Percentiles rank a stretch among this genome's conserved stretches.
Evolutionary conservation across 1,140 invertebrate species (phyloP).

Genomic region (Sycophaga agraensis): DNA sequence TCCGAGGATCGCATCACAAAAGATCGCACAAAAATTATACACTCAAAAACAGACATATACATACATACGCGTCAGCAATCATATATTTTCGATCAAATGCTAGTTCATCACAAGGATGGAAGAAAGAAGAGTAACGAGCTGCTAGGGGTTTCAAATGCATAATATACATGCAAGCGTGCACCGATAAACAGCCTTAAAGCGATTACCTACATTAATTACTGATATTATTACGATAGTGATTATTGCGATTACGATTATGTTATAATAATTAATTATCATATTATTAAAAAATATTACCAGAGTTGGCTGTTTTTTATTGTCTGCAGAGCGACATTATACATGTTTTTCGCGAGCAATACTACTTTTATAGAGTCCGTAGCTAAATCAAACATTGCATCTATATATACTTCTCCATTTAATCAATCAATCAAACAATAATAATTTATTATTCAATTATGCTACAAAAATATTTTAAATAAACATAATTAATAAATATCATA

Average conservation of each 20-base stretch:
- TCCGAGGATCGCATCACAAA: background rate
- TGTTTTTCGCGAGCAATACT: background rate
- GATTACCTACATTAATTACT: constrained; percentile 21
- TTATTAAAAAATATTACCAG: constrained; percentile 9
- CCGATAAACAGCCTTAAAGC: constrained; percentile 8
- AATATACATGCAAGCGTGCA: too few species aligned
- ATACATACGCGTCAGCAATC: background rate
- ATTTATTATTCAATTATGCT: too few species aligned
- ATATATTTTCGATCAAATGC: background rate
- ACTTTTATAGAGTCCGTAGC: background rate
- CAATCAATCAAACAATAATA: too few species aligned
- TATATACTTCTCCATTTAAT: too few species aligned
- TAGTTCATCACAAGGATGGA: background rate
- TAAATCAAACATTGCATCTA: background rate
- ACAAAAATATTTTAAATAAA: too few species aligned
- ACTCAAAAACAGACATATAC: too few species aligned
- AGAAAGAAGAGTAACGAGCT: background rate
- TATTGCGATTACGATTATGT: constrained; percentile 29
- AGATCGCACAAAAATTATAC: too few species aligned
- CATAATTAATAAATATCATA: too few species aligned
- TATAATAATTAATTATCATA: constrained; percentile 25
- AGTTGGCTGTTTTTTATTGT: constrained; percentile 6
- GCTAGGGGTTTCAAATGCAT: background rate
- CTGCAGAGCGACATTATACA: background rate
- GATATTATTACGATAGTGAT: constrained; percentile 26